Evolutionary conservation across 2,113 vertebrate genomes (phyloP).

Genomic region (Lonchura striata): DNA sequence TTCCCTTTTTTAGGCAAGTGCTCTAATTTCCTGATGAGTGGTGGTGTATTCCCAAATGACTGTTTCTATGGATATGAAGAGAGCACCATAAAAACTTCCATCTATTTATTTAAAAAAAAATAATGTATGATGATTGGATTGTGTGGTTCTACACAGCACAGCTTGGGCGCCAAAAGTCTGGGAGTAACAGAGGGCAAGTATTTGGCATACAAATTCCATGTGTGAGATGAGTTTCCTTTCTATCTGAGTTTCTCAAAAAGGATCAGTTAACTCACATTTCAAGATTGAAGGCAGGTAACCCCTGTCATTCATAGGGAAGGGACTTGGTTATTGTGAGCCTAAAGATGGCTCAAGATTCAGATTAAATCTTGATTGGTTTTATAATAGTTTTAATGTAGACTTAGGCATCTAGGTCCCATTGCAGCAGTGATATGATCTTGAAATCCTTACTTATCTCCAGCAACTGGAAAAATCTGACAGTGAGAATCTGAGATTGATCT

Average conservation of each 20-base stretch:
- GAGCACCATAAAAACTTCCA: neutral
- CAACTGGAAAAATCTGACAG: neutral
- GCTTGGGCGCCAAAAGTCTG: neutral
- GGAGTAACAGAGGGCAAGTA: neutral
- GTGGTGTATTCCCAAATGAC: neutral
- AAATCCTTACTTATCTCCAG: neutral
- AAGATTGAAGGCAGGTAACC: neutral
- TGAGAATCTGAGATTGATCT: neutral
- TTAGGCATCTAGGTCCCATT: neutral
- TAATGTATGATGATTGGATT: neutral
- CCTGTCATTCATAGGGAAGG: neutral
- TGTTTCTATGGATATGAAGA: slow-evolving; percentile 7
- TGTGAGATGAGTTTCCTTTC: neutral
- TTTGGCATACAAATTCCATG: neutral
- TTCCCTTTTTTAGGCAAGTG: slow-evolving; percentile 29
- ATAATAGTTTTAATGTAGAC: neutral
- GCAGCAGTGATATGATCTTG: neutral
- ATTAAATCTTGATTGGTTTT: neutral
- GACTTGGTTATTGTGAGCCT: neutral
- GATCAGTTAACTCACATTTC: neutral
- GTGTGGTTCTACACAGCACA: neutral
- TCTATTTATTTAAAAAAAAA: neutral
- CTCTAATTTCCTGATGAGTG: neutral
- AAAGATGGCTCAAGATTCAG: neutral
- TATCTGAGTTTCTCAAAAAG: neutral